A percentile compares a stretch with the other conserved stretches of the same genome.
phyloP scores from a whole-genome alignment of 35 echinoderm and acorn worm genomes.

The Diadema setosum region DNA sequence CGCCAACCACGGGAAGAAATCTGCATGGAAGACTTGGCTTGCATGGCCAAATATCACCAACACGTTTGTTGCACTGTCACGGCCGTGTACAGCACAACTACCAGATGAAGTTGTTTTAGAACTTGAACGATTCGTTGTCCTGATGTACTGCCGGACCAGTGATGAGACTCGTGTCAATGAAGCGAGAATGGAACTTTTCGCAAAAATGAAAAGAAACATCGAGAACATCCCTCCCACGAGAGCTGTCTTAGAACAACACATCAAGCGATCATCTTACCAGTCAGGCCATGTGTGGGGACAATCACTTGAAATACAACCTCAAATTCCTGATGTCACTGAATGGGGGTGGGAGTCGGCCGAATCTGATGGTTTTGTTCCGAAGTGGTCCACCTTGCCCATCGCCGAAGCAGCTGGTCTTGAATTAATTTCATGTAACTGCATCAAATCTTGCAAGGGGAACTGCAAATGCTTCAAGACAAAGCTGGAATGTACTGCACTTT shows the following conservation, averaged over 20 bases:
- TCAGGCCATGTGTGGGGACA: neutral
- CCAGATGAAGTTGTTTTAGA: neutral
- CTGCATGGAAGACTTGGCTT: conserved; percentile 42
- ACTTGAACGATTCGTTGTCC: conserved; percentile 28
- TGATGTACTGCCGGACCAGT: conserved; percentile 22
- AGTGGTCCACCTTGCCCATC: too few relatives aligned
- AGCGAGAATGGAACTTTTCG: conserved; percentile 15
- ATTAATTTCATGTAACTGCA: too few relatives aligned
- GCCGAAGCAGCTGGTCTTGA: too few relatives aligned
- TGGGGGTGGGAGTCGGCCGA: too few relatives aligned
- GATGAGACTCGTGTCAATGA: conserved; percentile 10
- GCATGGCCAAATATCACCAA: neutral
- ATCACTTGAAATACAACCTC: too few relatives aligned
- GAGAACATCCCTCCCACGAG: conserved; percentile 22
- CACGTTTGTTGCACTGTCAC: neutral
- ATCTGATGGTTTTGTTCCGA: too few relatives aligned
- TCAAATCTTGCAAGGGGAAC: too few relatives aligned
- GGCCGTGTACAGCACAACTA: conserved; percentile 12
- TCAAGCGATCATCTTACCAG: neutral
- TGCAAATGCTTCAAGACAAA: too few relatives aligned
- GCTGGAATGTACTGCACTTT: too few relatives aligned
- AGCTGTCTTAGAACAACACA: conserved; percentile 40
- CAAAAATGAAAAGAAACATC: neutral
- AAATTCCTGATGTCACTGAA: too few relatives aligned
- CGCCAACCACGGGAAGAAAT: conserved; percentile 21